Percentiles rank a stretch among this genome's conserved stretches.
Evolutionary conservation across 2,888 invertebrate genomes (phyloP).

Genomic region (Drosophila aldrichi): DNA sequence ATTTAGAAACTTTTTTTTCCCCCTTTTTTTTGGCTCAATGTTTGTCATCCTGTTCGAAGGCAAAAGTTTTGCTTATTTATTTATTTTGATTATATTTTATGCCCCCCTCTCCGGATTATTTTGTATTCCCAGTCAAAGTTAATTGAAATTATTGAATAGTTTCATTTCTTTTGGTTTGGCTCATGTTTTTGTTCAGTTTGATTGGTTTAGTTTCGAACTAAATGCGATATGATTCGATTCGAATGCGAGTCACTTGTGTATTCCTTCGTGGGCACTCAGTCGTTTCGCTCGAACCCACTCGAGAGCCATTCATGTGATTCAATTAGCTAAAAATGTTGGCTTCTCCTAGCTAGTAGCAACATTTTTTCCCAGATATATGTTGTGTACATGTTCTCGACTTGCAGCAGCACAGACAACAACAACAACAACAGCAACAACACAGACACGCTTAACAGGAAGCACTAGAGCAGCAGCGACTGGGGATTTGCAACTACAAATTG

Average conservation of each 20-base stretch:
- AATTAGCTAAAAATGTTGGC: slow-evolving; percentile 43
- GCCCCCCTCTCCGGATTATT: background rate
- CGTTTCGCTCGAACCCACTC: slow-evolving; percentile 36
- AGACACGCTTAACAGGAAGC: slow-evolving; percentile 24
- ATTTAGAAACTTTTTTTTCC: slow-evolving; percentile 67
- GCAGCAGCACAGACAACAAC: slow-evolving; percentile 3
- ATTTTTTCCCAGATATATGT: slow-evolving; percentile 35
- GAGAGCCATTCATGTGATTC: slow-evolving; percentile 58
- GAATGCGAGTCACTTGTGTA: slow-evolving; percentile 31
- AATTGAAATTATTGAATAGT: slow-evolving; percentile 79
- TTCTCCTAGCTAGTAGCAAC: slow-evolving; percentile 15
- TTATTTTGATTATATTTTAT: slow-evolving; percentile 37
- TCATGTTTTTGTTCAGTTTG: slow-evolving; percentile 39
- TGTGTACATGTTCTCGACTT: slow-evolving; percentile 13
- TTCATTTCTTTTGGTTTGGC: slow-evolving; percentile 24
- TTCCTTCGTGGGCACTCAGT: slow-evolving; percentile 49
- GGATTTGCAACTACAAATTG: slow-evolving; percentile 45
- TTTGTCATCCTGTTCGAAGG: slow-evolving; percentile 34
- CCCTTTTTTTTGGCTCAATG: slow-evolving; percentile 37
- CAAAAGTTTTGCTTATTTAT: slow-evolving; percentile 59
- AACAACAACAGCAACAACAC: slow-evolving; percentile 13
- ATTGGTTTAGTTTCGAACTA: slow-evolving; percentile 63
- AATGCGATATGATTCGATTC: slow-evolving; percentile 36
- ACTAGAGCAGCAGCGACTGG: slow-evolving; percentile 15
- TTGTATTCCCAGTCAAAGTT: slow-evolving; percentile 50